Percentiles rank a stretch among this genome's conserved stretches.
These are phyloP conservation scores for Tachysurus vachellii DNA, from an alignment of 2,113 vertebrate genomes.

Conservation along the genomic window DNA sequence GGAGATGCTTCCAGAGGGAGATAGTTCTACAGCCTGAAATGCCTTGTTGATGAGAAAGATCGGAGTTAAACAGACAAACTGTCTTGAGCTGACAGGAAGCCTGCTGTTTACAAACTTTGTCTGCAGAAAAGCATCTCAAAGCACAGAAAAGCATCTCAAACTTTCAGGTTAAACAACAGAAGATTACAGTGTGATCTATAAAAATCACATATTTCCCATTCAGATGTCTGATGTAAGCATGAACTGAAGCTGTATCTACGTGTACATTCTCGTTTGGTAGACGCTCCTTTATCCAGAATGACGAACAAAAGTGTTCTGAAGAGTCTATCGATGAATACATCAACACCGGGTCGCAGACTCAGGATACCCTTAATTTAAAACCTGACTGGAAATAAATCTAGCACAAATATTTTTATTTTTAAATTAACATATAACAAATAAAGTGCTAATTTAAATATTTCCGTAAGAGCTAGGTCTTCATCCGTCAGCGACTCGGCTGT, in stretches of 20 bases:
- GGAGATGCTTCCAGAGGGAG: not conserved
- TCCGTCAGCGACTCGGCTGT: too few species aligned
- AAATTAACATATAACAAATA: too few species aligned
- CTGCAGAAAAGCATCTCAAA: not conserved
- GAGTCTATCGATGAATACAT: not conserved
- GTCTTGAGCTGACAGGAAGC: not conserved
- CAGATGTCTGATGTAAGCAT: not conserved
- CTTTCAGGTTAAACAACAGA: not conserved
- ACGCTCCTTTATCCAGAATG: not conserved
- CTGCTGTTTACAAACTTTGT: not conserved
- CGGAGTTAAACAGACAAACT: not conserved
- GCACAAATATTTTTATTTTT: too few species aligned
- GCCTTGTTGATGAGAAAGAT: not conserved
- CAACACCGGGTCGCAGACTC: too few species aligned
- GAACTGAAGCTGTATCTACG: not conserved
- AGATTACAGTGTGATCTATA: not conserved
- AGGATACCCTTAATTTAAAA: too few species aligned
- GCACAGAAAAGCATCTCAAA: not conserved
- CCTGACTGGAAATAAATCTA: too few species aligned
- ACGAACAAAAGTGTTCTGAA: not conserved
- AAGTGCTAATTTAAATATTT: too few species aligned
- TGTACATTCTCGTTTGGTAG: not conserved
- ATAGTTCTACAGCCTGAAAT: not conserved
- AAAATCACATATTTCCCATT: not conserved
- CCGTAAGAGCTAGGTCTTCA: too few species aligned